Evolutionary conservation across 2,888 invertebrate species (phyloP).

Genomic region (Athalia cordata): DNA sequence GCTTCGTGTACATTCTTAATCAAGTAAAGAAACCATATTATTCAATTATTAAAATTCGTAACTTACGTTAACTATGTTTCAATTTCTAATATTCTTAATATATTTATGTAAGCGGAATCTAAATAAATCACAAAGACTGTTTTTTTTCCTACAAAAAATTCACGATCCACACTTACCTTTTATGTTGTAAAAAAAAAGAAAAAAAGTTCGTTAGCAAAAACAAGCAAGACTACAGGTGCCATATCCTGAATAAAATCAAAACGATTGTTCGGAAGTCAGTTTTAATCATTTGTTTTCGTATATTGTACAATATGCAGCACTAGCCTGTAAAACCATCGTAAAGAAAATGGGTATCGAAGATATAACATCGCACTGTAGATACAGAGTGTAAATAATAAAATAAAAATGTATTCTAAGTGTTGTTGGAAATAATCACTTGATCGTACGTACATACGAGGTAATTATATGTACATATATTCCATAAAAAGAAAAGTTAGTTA

Average conservation of each 20-base stretch:
- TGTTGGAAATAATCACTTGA: too few relatives aligned
- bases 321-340: neutral
- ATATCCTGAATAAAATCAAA: neutral
- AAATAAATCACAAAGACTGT: slow-evolving; percentile 64
- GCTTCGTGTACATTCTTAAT: slow-evolving; percentile 46
- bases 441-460: too few relatives aligned
- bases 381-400: slow-evolving; percentile 30
- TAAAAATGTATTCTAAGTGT: slow-evolving; percentile 18
- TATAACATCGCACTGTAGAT: slow-evolving; percentile 12
- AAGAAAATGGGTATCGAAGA: neutral
- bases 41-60: slow-evolving; percentile 5
- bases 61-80: slow-evolving; percentile 59
- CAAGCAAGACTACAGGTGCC: neutral
- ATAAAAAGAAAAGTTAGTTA: too few relatives aligned
- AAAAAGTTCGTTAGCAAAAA: neutral
- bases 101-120: slow-evolving; percentile 65
- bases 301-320: neutral
- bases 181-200: neutral
- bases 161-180: too few relatives aligned
- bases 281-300: too few relatives aligned
- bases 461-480: too few relatives aligned
- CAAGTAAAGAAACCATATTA: slow-evolving; percentile 6
- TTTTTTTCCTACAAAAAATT: slow-evolving; percentile 53
- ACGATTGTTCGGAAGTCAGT: too few relatives aligned
- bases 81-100: slow-evolving; percentile 63